Conservation (phyloP, 1,140 invertebrate genomes). For the Potamilus streckersoni region DNA sequence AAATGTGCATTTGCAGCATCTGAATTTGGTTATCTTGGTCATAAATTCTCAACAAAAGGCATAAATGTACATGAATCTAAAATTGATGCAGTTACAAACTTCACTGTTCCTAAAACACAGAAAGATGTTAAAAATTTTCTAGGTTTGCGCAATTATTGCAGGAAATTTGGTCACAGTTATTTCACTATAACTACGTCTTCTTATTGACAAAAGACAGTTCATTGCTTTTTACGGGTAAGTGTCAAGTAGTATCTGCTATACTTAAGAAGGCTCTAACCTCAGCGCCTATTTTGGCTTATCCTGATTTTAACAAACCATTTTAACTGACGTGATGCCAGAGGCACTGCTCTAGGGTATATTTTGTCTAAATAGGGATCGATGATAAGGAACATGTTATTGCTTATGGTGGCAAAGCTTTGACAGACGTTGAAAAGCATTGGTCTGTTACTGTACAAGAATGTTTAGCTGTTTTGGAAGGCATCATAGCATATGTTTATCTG, state of each 20-base stretch:
- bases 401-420: slow-evolving; percentile 15
- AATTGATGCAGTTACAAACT: slow-evolving; percentile 21
- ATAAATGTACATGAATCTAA: slow-evolving; percentile 28
- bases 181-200: too few species aligned
- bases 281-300: not conserved
- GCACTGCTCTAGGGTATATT: slow-evolving; percentile 5
- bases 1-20: slow-evolving; percentile 30
- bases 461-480: slow-evolving; percentile 12
- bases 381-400: slow-evolving; percentile 2
- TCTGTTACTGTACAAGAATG: slow-evolving; percentile 13
- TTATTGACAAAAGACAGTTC: slow-evolving; percentile 28
- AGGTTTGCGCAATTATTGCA: slow-evolving; percentile 34
- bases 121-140: slow-evolving; percentile 27
- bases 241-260: slow-evolving; percentile 6
- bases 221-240: not conserved
- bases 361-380: slow-evolving; percentile 10
- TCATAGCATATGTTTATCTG: too few species aligned
- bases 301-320: slow-evolving; percentile 27
- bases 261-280: not conserved
- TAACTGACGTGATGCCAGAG: slow-evolving; percentile 24
- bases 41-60: slow-evolving; percentile 22
- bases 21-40: slow-evolving; percentile 32
- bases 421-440: slow-evolving; percentile 2
- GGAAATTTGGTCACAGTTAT: slow-evolving; percentile 29
- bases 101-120: slow-evolving; percentile 17